Conservation (phyloP, 2,888 invertebrate species). For the Pantelozetes paolii region DNA sequence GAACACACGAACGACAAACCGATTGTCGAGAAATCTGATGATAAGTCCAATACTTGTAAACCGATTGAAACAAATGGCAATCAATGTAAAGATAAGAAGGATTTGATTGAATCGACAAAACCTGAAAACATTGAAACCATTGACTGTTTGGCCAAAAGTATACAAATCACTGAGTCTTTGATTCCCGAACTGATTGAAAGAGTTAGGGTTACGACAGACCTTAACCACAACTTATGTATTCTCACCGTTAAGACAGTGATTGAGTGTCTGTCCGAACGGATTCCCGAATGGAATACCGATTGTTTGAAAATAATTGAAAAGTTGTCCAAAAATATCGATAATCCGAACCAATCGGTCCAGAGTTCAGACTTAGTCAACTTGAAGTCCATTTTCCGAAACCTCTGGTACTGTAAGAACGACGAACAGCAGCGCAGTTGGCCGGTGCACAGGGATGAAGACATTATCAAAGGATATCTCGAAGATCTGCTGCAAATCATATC, state of each 20-base stretch:
- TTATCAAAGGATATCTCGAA: constrained; percentile 74
- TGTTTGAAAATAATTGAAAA: constrained; percentile 40
- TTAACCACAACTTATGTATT: constrained; percentile 79
- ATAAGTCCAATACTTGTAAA: background rate
- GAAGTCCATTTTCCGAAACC: constrained; percentile 73
- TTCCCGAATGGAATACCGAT: constrained; percentile 43
- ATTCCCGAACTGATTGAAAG: constrained; percentile 49
- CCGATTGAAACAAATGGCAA: background rate
- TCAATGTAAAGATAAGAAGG: background rate
- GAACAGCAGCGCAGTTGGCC: constrained; percentile 94
- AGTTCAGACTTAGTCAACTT: constrained; percentile 79
- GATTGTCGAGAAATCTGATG: background rate
- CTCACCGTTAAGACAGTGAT: constrained; percentile 76
- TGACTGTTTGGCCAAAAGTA: background rate
- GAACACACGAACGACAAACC: background rate
- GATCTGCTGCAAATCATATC: constrained; percentile 54
- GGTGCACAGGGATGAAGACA: constrained; percentile 84
- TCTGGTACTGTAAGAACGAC: constrained; percentile 86
- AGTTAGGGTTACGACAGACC: constrained; percentile 74
- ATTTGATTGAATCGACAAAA: background rate
- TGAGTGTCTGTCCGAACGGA: constrained; percentile 49
- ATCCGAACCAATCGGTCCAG: constrained; percentile 50
- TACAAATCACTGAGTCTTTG: constrained; percentile 42
- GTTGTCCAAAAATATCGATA: constrained; percentile 35
- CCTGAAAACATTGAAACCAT: background rate